A percentile compares a stretch with the other conserved stretches of the same genome.
phyloP scores from a whole-genome alignment of 2,888 invertebrate genomes.

The Drosophila neonasuta region DNA sequence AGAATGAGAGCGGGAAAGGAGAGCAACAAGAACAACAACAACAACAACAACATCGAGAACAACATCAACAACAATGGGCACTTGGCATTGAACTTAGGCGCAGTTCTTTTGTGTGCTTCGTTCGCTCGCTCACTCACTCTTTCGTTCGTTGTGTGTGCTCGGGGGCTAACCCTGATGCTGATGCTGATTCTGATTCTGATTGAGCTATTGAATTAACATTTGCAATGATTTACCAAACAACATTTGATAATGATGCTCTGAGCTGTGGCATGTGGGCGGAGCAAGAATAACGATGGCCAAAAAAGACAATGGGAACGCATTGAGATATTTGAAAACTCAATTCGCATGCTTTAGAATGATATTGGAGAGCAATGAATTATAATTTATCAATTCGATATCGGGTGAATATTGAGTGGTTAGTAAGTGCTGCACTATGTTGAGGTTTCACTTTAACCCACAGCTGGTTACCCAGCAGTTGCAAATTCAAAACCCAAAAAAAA shows the following conservation, averaged over 20 bases:
- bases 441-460: constrained; percentile 6
- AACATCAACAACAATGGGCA: constrained; percentile 44
- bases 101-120: constrained; percentile 44
- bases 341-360: neutral
- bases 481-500: neutral
- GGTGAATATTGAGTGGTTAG: too few relatives aligned
- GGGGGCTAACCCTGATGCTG: constrained; percentile 41
- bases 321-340: neutral
- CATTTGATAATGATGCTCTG: constrained; percentile 68
- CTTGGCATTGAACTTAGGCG: constrained; percentile 73
- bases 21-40: constrained; percentile 3
- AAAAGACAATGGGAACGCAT: neutral
- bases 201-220: constrained; percentile 75
- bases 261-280: constrained; percentile 47
- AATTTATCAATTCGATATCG: too few relatives aligned
- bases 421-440: neutral
- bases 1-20: constrained; percentile 22
- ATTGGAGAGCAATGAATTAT: too few relatives aligned
- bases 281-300: neutral
- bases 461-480: too few relatives aligned
- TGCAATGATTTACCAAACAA: constrained; percentile 71
- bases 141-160: neutral
- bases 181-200: constrained; percentile 67
- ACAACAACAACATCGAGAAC: constrained; percentile 1
- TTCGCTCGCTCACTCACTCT: too few relatives aligned